Base-by-base conservation (phyloP, 2,888 invertebrate species). In the Megastigmus dorsalis region DNA sequence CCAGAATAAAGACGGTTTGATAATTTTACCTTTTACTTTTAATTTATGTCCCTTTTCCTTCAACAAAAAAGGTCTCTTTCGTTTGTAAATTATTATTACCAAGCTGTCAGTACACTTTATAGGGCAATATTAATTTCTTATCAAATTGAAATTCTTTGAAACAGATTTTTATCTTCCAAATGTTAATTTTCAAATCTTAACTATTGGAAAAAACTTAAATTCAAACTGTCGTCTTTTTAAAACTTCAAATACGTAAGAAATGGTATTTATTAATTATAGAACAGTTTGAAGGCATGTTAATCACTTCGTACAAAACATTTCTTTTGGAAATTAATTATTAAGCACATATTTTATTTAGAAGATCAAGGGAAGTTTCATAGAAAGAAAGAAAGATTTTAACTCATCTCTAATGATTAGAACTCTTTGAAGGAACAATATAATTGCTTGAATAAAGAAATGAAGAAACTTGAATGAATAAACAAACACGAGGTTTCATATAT, bases 151-250 rank as follows among this genome's bases (percentile, higher is more conserved):
- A n/a, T n/a, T n/a, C n/a, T n/a, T n/a, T n/a, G n/a, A n/a, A n/a
- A n/a, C n/a, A n/a, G n/a, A n/a, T n/a, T n/a, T n/a, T n/a, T n/a
- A n/a, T n/a, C n/a, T n/a, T n/a, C n/a, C n/a, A n/a, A n/a, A n/a
- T n/a, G n/a, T n/a, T n/a, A n/a, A n/a, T n/a, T n/a, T n/a, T n/a
- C n/a, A n/a, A n/a, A n/a, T n/a, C n/a, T n/a, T n/a, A n/a, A n/a
- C n/a, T n/a, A n/a, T n/a, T n/a, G n/a, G n/a, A n/a, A n/a, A n/a
- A n/a, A n/a, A n/a, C n/a, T n/a, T n/a, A n/a, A n/a, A 4, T 20
- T 18, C 33, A 66, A 55, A 66, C 66, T 66, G 43, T 41, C 55
- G 33, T 45, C 66, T 18, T 54, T 2, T 28, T 43, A 23, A 9
- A 18, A 10, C 55, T 45, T 33, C 10, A 55, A n/a, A 33, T 33